These are phyloP conservation scores for Diarsia dahlii DNA, from an alignment of 2,888 invertebrate species.

Conservation along the genomic window DNA sequence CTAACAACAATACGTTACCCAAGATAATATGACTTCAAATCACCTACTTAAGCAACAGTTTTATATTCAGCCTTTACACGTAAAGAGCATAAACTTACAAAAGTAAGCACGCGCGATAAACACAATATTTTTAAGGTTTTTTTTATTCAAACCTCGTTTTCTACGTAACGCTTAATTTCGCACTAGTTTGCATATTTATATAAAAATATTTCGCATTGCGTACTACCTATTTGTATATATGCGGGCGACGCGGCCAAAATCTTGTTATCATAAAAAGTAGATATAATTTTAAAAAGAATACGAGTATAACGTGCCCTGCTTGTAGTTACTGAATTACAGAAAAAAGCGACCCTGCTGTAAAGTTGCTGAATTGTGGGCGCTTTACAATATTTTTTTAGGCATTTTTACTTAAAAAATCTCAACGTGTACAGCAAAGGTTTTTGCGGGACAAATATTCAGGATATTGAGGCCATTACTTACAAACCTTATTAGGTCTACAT, in stretches of 20 bases:
- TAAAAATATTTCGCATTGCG: slow-evolving; percentile 39
- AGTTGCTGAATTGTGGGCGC: slow-evolving; percentile 24
- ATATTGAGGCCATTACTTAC: not conserved
- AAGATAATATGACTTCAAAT: not conserved
- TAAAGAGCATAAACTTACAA: slow-evolving; percentile 20
- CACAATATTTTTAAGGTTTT: slow-evolving; percentile 19
- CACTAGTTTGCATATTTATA: slow-evolving; percentile 46
- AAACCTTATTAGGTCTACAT: not conserved
- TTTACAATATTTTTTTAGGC: slow-evolving; percentile 25
- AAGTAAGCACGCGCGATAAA: slow-evolving; percentile 1
- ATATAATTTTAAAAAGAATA: slow-evolving; percentile 34
- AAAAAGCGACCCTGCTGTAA: slow-evolving; percentile 28
- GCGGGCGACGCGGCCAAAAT: slow-evolving; percentile 33
- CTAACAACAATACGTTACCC: not conserved
- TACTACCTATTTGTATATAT: slow-evolving; percentile 48
- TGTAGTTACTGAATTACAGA: slow-evolving; percentile 37
- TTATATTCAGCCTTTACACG: slow-evolving; percentile 13
- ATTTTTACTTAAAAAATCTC: slow-evolving; percentile 8
- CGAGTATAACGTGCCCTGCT: slow-evolving; percentile 34
- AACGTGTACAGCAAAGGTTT: not conserved
- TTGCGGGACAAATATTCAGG: slow-evolving; percentile 2
- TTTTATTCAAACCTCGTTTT: slow-evolving; percentile 39
- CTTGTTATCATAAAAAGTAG: slow-evolving; percentile 35
- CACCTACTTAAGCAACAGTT: not conserved
- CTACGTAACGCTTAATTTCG: slow-evolving; percentile 38